Conservation (phyloP, 2,888 invertebrate genomes). For the Xanthorhoe designata region DNA sequence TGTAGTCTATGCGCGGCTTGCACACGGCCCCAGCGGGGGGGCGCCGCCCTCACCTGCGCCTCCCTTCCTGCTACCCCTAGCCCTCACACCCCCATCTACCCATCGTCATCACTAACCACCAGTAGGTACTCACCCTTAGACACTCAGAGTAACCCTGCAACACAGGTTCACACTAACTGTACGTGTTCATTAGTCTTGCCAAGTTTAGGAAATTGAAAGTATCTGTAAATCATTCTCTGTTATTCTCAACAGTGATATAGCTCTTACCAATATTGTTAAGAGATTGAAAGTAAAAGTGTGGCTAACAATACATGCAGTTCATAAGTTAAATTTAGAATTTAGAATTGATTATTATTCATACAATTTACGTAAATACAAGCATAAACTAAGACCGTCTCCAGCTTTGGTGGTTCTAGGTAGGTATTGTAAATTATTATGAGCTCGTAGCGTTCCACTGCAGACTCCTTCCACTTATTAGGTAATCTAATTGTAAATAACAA, state of each 20-base stretch:
- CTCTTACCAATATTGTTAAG: neutral
- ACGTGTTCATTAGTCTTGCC: constrained; percentile 41
- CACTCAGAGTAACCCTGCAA: neutral
- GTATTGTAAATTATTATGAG: too few relatives aligned
- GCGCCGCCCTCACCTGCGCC: constrained; percentile 63
- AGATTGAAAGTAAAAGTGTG: constrained; percentile 10
- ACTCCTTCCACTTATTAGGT: too few relatives aligned
- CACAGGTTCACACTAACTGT: constrained; percentile 34
- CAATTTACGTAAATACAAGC: neutral
- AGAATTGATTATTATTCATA: neutral
- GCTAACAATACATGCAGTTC: constrained; percentile 3
- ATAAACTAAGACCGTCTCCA: too few relatives aligned
- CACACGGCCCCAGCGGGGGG: constrained; percentile 85
- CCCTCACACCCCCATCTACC: constrained; percentile 38
- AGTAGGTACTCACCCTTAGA: constrained; percentile 31
- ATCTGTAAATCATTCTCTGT: constrained; percentile 35
- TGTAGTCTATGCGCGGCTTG: constrained; percentile 83
- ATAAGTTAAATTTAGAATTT: neutral
- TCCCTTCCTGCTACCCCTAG: constrained; percentile 54
- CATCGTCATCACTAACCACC: constrained; percentile 11
- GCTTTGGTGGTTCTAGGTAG: too few relatives aligned
- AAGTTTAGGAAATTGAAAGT: constrained; percentile 43
- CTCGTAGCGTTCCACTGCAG: too few relatives aligned
- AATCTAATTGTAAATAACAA: too few relatives aligned
- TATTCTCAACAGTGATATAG: constrained; percentile 18